Base-by-base conservation (phyloP, 2,888 invertebrate genomes). In the Sinelater perroti region DNA sequence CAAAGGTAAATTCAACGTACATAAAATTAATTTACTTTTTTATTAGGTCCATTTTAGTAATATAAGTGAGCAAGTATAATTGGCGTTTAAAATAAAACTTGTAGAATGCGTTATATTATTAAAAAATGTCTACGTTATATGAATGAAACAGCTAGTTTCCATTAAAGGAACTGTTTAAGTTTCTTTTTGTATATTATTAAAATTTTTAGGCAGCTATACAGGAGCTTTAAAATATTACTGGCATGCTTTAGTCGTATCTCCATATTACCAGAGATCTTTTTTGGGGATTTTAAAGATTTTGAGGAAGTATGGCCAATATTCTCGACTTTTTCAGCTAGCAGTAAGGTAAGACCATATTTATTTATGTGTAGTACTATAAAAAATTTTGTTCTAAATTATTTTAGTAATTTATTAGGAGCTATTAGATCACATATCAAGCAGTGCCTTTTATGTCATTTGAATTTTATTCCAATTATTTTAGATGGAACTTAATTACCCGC, bases 281-380 rank as follows among this genome's bases (percentile, higher is more conserved):
- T 73, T 84, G 21, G 87, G 87, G 4, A 83, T 87, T 0, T 84
- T 86, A 26, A 81, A 85, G 54, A 79, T 83, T 50, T 77, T 89
- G 52, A 80, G 89, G 54, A 80, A 81, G 53, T 78, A 79, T 26
- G 89, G 90, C 2, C 88, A 88, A 72, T 80, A 82, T 68, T 84
- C 87, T 1, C 78, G 88, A 64, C 79, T 88, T 56, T 82, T 88
- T 69, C 88, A 88, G 72, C 24, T 51, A 16, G 28, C 30, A 33
- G 42, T 46, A 10, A 45, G 59, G 59, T 60, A 55, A 30, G 13
- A 16, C 13, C 10, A 33, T 3, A 33, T 10, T 10, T 4, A 3
- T 16, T 33, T 2, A 33, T 10, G 10, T 2, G n/a, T 26, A 8
- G 8, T 1, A n/a, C n/a, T n/a, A n/a, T n/a, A n/a, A n/a, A n/a